Evolutionary conservation across 2,797 vertebrate genomes (phyloP).

Genomic region (Liparis tanakae): DNA sequence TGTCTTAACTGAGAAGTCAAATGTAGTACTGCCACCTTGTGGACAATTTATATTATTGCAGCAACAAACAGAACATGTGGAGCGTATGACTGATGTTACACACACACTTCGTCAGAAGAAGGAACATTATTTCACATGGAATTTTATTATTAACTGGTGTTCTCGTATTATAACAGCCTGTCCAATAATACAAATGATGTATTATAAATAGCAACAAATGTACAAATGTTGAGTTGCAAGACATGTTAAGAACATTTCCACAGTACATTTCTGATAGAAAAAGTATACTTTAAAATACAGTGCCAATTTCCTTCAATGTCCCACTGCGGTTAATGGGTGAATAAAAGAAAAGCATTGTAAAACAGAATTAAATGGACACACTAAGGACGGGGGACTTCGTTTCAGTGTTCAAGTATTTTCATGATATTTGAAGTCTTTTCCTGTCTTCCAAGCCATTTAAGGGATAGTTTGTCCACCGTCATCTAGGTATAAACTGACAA

Average conservation of each 20-base stretch:
- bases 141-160: too few relatives aligned
- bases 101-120: too few relatives aligned
- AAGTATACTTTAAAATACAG: slow-evolving; percentile 37
- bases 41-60: slow-evolving; percentile 34
- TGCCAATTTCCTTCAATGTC: slow-evolving; percentile 7
- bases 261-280: slow-evolving; percentile 46
- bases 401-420: not conserved
- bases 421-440: not conserved
- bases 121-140: too few relatives aligned
- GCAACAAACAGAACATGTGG: not conserved
- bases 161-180: slow-evolving; percentile 3
- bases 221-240: slow-evolving; percentile 56
- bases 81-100: too few relatives aligned
- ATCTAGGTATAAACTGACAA: not conserved
- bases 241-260: slow-evolving; percentile 65
- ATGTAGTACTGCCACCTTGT: slow-evolving; percentile 41
- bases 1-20: accelerated
- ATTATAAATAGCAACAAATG: slow-evolving; percentile 68
- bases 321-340: slow-evolving; percentile 2
- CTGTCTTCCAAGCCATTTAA: too few relatives aligned
- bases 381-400: not conserved
- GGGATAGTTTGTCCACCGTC: not conserved
- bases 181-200: slow-evolving; percentile 39
- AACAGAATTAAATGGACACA: not conserved
- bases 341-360: not conserved